A percentile compares a stretch with the other conserved stretches of the same genome.
Conservation (phyloP, 2,113 vertebrate species). For the Heteronetta atricapilla region DNA sequence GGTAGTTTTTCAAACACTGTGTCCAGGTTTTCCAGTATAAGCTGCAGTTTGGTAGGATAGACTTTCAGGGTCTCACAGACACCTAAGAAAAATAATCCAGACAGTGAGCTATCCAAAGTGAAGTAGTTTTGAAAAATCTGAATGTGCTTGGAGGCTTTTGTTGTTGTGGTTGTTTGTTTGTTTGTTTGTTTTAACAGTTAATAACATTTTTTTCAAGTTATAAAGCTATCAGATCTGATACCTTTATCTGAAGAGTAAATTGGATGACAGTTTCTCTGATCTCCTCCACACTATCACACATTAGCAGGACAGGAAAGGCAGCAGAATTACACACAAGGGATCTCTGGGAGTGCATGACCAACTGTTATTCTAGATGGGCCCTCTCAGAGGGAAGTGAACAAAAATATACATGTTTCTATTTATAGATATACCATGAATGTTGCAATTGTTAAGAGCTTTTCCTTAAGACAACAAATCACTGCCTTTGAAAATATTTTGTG, state of each 20-base stretch:
- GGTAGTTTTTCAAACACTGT: neutral
- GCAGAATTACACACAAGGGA: neutral
- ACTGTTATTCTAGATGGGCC: neutral
- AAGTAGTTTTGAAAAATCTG: neutral
- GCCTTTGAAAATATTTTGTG: neutral
- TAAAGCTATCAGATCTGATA: neutral
- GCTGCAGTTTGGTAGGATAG: neutral
- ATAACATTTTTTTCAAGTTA: neutral
- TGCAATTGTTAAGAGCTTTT: neutral
- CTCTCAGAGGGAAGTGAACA: neutral
- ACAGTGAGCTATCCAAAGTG: neutral
- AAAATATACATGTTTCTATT: constrained; percentile 7
- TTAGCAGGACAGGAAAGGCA: neutral
- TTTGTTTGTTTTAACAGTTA: neutral
- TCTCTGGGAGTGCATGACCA: neutral
- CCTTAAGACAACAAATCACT: neutral
- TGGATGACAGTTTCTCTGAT: neutral
- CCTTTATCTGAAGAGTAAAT: neutral
- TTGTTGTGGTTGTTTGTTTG: neutral
- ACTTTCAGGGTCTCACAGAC: neutral
- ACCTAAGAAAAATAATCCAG: neutral
- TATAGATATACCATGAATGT: neutral
- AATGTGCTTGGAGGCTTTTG: neutral
- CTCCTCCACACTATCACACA: neutral
- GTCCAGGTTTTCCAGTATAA: neutral